Percentiles rank a stretch among this genome's conserved stretches.
These are phyloP conservation scores for Oikopleura albicans DNA, from an alignment of 23 tunicate genomes.

Conservation along the genomic window DNA sequence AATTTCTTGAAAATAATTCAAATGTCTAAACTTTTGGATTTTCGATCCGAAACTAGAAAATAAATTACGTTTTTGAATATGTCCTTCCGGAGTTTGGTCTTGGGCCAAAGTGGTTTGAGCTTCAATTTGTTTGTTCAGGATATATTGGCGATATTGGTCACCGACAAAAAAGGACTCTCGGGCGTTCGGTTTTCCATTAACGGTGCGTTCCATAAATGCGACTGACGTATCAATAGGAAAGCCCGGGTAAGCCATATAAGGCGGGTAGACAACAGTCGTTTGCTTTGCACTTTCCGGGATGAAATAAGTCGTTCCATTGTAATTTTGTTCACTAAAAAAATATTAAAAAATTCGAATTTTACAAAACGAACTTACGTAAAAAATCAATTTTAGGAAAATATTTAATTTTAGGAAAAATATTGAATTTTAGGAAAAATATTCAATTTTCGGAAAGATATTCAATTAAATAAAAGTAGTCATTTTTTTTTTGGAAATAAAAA, in stretches of 20 bases:
- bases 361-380: too few species aligned
- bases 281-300: background rate
- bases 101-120: background rate
- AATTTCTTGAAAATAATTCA: too few species aligned
- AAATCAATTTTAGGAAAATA: too few species aligned
- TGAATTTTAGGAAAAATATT: too few species aligned
- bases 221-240: background rate
- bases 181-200: background rate
- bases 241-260: conserved; percentile 3
- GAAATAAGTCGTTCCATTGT: background rate
- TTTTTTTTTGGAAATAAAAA: too few species aligned
- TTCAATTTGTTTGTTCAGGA: background rate
- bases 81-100: background rate
- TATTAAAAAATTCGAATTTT: too few species aligned
- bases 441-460: too few species aligned
- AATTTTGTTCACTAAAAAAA: conserved; percentile 6
- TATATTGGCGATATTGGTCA: background rate
- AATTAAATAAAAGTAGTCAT: too few species aligned
- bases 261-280: background rate
- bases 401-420: too few species aligned
- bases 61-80: background rate
- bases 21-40: too few species aligned
- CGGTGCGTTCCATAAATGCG: background rate
- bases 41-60: too few species aligned
- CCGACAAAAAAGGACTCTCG: background rate